These are phyloP conservation scores for Sarotherodon lohbergeri DNA, from an alignment of 2,113 vertebrate species.

Conservation along the genomic window DNA sequence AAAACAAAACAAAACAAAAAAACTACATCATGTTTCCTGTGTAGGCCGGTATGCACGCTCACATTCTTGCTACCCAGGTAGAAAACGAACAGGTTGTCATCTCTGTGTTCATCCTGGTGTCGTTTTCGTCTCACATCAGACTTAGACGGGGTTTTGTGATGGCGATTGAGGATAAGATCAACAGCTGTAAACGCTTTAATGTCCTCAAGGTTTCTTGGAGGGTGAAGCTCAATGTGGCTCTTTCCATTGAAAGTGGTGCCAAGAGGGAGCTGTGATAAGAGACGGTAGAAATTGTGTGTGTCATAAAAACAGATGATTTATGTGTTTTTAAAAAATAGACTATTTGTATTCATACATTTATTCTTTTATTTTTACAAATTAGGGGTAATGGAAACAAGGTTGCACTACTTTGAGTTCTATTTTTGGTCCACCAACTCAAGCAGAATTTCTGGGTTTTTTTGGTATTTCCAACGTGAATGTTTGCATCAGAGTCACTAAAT, in stretches of 20 bases:
- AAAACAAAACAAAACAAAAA: not conserved
- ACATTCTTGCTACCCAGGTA: conserved; percentile 84
- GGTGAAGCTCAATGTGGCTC: conserved; percentile 80
- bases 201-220: conserved; percentile 77
- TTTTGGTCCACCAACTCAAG: not conserved
- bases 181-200: conserved; percentile 82
- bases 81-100: conserved; percentile 76
- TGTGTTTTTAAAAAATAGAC: not conserved
- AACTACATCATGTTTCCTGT: not conserved
- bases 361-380: not conserved
- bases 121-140: not conserved
- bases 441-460: rapidly evolving
- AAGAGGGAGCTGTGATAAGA: conserved; percentile 69
- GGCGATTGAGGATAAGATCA: conserved; percentile 79
- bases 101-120: not conserved
- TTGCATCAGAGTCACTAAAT: not conserved
- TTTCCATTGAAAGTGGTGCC: conserved; percentile 83
- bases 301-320: not conserved
- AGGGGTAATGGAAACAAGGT: rapidly evolving
- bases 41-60: not conserved
- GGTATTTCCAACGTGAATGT: rapidly evolving
- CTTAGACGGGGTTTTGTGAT: not conserved
- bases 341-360: not conserved
- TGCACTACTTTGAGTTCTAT: not conserved
- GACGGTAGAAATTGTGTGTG: not conserved